Evolutionary conservation across 2,888 invertebrate genomes (phyloP), one percentile per base, ranked within the genome.

Genomic region (Clunio marinus): DNA sequence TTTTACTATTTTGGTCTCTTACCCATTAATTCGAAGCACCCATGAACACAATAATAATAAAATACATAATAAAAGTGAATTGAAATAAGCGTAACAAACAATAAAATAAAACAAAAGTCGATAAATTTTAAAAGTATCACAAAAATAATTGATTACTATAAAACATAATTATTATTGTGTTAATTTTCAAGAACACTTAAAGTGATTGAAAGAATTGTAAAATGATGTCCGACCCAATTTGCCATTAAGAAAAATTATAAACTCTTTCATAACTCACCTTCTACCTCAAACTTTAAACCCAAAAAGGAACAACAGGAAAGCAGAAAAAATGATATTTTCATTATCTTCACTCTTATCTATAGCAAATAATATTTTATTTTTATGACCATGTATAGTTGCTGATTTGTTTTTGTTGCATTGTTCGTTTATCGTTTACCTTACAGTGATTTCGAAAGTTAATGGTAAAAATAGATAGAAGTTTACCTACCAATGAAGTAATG

Each of bases 291-390:
- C n/a, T n/a, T n/a, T n/a, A n/a, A n/a, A n/a, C n/a, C n/a, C n/a
- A n/a, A n/a, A n/a, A n/a, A n/a, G n/a, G n/a, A n/a, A n/a, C n/a
- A n/a, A n/a, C n/a, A n/a, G n/a, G n/a, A n/a, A n/a, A n/a, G n/a
- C n/a, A n/a, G n/a, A n/a, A n/a, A n/a, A n/a, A n/a, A n/a, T n/a
- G n/a, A n/a, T n/a, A n/a, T n/a, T n/a, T n/a, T n/a, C n/a, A n/a
- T 25, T 57, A 27, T 55, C 46, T 37, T 55, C 8, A 22, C 51
- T 55, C n/a, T 66, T 66, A 66, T 66, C 66, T 66, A 55, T 32
- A 32, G 17, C 66, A 66, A 27, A 66, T 66, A 66, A 51, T 66
- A 66, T 66, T 66, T 66, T 66, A 66, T 45, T 66, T 66, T 66
- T 66, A 66, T 20, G 45, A 66, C 55, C 51, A 55, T 66, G n/a